These are phyloP conservation scores for Chrysaora quinquecirrha DNA, from an alignment of 30 jellyfish, hydroid and myxozoan species.

Conservation along the genomic window DNA sequence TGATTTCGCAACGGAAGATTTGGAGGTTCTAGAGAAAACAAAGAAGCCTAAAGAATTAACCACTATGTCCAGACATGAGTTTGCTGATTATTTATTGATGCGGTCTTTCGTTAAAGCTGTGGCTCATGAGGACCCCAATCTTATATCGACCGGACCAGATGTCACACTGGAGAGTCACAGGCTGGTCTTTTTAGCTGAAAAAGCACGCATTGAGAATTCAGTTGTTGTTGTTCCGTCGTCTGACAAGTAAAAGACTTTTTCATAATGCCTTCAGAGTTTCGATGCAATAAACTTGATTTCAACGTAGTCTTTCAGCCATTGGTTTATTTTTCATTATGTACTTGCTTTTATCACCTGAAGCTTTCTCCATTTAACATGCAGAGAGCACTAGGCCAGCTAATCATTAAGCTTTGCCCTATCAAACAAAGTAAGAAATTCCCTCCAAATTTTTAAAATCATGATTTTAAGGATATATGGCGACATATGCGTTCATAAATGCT, in stretches of 20 bases:
- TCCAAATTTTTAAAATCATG: too few relatives aligned
- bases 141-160: slow-evolving; percentile 73
- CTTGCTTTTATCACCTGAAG: not conserved
- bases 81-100: slow-evolving; percentile 86
- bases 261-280: too few relatives aligned
- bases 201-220: slow-evolving; percentile 74
- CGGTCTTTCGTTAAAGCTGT: slow-evolving; percentile 85
- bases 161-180: slow-evolving; percentile 78
- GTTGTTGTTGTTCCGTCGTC: slow-evolving; percentile 14
- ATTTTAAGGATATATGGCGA: too few relatives aligned
- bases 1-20: slow-evolving; percentile 49
- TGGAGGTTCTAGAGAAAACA: slow-evolving; percentile 10
- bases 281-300: too few relatives aligned
- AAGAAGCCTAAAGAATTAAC: slow-evolving; percentile 55
- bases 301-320: too few relatives aligned
- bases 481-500: too few relatives aligned
- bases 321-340: not conserved
- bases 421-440: too few relatives aligned
- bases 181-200: slow-evolving; percentile 78
- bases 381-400: too few relatives aligned
- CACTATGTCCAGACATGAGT: slow-evolving; percentile 80
- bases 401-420: too few relatives aligned
- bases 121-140: slow-evolving; percentile 57
- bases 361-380: not conserved
- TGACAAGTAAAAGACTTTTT: too few relatives aligned